Base-by-base conservation (phyloP, 1,140 invertebrate genomes). In the Mya arenaria region DNA sequence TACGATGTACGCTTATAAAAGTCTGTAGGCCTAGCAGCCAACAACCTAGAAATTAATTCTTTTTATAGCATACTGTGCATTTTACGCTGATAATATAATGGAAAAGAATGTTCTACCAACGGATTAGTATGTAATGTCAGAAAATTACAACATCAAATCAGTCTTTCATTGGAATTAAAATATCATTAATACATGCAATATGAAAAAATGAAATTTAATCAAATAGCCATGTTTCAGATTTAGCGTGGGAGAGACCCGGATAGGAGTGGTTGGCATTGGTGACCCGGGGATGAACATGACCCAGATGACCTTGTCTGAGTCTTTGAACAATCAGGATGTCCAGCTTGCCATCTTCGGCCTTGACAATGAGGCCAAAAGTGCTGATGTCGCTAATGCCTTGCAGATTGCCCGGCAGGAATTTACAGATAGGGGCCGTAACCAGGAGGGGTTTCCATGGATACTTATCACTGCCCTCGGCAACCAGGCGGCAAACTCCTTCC, bases 261-360 rank as follows among this genome's bases (percentile, higher is more conserved):
- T 72, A 28, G 52, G 44, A 52, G 44, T 72, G 32, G 52, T 36
- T 15, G 39, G 56, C n/a, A 72, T 72, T 8, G 69, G 44, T 4
- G 69, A 72, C 8, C 15, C 0, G 6, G 1, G 25, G 28, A 23
- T 19, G 30, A 25, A 23, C 48, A 41, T 8, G 4, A 41, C 39
- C 37, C 48, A 15, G 39, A 36, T 25, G 13, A 19, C 48, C 1
- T 23, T 72, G 52, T 72, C 69, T 8, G 1, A 55, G 48, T 72
- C 69, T 72, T 30, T 56, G 23, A 58, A 52, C 34, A 34, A 4
- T 1, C 3, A 55, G n/a, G 52, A 6, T 34, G 69, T 72, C 1
- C 28, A 72, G 69, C 19, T 19, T 6, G 37, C 28, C 28, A 72
- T 72, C 23, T 19, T 55, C 3, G 19, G 32, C 39, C 28, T 72